Base-by-base conservation (phyloP, 2,888 invertebrate species). In the Callyntrura sp. region DNA sequence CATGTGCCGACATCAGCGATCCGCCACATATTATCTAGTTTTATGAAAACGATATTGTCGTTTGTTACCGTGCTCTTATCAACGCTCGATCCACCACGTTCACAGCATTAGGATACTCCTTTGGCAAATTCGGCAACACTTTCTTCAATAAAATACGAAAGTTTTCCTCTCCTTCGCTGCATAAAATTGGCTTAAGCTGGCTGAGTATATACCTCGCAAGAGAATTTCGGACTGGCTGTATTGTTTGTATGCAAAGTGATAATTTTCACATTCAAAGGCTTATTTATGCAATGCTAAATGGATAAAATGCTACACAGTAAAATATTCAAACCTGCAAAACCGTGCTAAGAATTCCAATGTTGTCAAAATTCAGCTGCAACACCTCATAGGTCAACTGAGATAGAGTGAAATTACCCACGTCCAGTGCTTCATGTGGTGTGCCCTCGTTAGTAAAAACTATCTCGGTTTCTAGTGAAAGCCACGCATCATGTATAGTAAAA, bases 1-100 rank as follows among this genome's bases (percentile, higher is more conserved):
- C 2, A 8, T 25, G 51, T 11, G 51, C 1, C 2, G 11, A 51
- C 11, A 2, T 51, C 2, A 35, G 2, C 6, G 35, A 35, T 6
- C 35, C 35, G 6, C 35, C 35, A 51, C 51, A 51, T 51, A 14
- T 11, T 51, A 51, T 45, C 5, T 45, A 51, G 11, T 14, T 51
- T 3, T 51, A 51, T 2, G 9, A 14, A 35, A 51, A 14, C 5
- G 17, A 57, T 55, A 14, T 55, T 55, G 17, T 62, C 1, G 5
- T 25, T 62, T 62, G 25, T 62, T 96, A 96, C 11, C 97, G 95
- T 0, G 96, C 96, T 94, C 97, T 97, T 0, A 97, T 96, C 62
- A 98, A 96, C 0, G 97, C 96, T 96, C 97, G 97, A 94, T 98
- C 98, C 88, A 98, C 95, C 0, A 98, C 97, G 8, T 97, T 96